These are phyloP conservation scores for Aethes cnicana DNA, from an alignment of 2,888 invertebrate species.

Conservation along the genomic window DNA sequence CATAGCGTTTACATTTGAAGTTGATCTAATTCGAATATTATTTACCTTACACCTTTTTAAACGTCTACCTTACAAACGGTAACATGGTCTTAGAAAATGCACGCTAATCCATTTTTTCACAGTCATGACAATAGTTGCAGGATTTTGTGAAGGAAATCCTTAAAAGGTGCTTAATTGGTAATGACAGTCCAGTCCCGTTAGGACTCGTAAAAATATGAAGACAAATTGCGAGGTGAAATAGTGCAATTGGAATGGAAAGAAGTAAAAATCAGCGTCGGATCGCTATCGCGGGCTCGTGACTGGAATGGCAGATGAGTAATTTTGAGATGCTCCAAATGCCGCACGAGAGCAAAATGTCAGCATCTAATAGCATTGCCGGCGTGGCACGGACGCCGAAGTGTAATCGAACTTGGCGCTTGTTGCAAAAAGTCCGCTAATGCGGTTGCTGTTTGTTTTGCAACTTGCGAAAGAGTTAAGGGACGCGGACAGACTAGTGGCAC, in stretches of 20 bases:
- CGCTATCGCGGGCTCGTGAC: slow-evolving; percentile 70
- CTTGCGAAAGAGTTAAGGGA: not conserved
- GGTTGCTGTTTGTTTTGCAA: slow-evolving; percentile 25
- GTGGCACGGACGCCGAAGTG: slow-evolving; percentile 60
- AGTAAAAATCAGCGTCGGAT: slow-evolving; percentile 78
- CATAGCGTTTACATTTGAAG: no score
- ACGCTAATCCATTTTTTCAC: no score
- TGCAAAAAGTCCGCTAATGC: slow-evolving; percentile 48
- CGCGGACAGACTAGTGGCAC: no score
- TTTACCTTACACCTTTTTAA: no score
- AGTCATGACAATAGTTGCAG: no score
- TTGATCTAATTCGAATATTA: no score
- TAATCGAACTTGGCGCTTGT: slow-evolving; percentile 65
- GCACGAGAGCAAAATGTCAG: slow-evolving; percentile 73
- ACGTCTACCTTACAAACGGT: no score
- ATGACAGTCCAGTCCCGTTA: slow-evolving; percentile 8
- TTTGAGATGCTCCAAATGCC: slow-evolving; percentile 76
- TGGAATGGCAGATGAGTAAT: slow-evolving; percentile 79
- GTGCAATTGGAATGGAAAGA: slow-evolving; percentile 78
- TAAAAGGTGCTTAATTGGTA: slow-evolving; percentile 16
- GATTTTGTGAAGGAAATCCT: not conserved
- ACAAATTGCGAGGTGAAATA: slow-evolving; percentile 75
- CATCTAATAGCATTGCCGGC: slow-evolving; percentile 74
- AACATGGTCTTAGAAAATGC: no score
- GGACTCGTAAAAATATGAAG: slow-evolving; percentile 52